phyloP scores from a whole-genome alignment of 2,113 vertebrate genomes.

The Nicator chloris region DNA sequence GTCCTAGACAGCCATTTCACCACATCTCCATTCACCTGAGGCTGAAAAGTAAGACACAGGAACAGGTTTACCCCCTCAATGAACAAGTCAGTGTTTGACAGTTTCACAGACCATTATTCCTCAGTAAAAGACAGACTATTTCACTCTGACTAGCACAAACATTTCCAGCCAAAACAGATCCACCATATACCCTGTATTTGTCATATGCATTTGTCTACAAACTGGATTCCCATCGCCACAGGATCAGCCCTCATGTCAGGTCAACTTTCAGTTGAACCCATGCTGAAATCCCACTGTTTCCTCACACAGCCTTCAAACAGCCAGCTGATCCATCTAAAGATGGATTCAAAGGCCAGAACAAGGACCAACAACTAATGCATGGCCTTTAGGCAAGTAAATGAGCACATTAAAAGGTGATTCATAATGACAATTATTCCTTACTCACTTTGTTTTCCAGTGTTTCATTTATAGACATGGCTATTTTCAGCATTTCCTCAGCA shows the following conservation, averaged over 20 bases:
- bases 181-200: neutral
- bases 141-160: neutral
- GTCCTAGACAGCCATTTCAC: conserved; percentile 87
- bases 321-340: neutral
- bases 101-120: neutral
- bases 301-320: neutral
- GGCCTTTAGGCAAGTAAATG: neutral
- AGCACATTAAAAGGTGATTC: neutral
- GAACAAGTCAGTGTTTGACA: neutral
- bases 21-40: conserved; percentile 78
- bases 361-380: neutral
- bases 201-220: neutral
- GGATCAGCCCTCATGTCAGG: neutral
- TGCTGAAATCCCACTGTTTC: neutral
- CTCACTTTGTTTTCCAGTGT: conserved; percentile 85
- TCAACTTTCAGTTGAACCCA: fast-evolving
- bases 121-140: neutral
- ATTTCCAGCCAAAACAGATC: neutral
- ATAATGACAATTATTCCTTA: neutral
- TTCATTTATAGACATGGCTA: conserved; percentile 80
- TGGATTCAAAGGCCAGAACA: neutral
- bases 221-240: neutral
- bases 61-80: neutral
- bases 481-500: conserved; percentile 84
- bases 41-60: conserved; percentile 57